phyloP scores from a whole-genome alignment of 2,888 invertebrate genomes.

The Luperina nickerlii region DNA sequence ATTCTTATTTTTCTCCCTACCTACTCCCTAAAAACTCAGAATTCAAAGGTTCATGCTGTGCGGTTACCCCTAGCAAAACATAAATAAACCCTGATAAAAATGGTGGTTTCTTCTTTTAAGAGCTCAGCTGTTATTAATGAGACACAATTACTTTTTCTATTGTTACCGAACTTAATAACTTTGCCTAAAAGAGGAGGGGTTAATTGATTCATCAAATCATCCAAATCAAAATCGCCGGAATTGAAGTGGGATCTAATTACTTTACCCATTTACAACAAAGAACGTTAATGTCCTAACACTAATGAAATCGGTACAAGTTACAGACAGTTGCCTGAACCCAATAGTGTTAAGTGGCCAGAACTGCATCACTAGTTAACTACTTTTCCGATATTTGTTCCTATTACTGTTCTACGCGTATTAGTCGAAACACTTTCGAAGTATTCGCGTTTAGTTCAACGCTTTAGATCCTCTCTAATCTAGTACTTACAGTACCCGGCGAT shows the following conservation, averaged over 20 bases:
- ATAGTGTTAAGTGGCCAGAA: constrained; percentile 76
- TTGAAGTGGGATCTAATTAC: neutral
- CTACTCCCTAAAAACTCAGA: no score
- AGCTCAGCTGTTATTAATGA: neutral
- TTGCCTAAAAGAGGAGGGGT: neutral
- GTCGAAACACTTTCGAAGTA: constrained; percentile 51
- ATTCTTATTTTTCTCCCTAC: no score
- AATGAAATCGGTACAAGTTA: constrained; percentile 58
- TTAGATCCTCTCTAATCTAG: neutral
- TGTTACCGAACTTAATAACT: neutral
- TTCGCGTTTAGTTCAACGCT: constrained; percentile 28
- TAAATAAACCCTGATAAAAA: neutral
- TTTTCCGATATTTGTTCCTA: constrained; percentile 83
- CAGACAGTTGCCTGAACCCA: constrained; percentile 56
- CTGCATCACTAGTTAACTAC: constrained; percentile 79
- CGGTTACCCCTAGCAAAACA: neutral
- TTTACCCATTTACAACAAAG: neutral
- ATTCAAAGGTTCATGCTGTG: no score
- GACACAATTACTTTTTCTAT: neutral
- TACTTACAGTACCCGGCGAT: no score
- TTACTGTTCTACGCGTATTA: constrained; percentile 75
- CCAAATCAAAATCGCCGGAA: neutral
- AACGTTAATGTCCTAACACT: constrained; percentile 28
- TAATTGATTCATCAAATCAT: neutral
- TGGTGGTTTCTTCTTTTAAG: neutral